Percentiles rank a stretch among this genome's conserved stretches.
phyloP scores from a whole-genome alignment of 2,797 vertebrate species.

The Aselliscus stoliczkanus region DNA sequence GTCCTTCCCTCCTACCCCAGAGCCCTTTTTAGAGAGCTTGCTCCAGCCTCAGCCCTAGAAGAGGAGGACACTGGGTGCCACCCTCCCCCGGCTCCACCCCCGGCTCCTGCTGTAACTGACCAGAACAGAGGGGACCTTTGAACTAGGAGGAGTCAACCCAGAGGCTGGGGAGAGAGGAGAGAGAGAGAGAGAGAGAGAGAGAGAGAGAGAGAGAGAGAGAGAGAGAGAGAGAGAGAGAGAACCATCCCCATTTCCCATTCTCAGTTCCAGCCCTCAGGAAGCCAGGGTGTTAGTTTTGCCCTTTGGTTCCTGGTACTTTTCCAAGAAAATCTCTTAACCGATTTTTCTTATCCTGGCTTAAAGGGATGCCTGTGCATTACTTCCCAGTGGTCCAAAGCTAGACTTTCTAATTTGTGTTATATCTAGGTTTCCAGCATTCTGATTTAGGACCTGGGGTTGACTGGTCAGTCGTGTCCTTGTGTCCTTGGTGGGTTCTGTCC shows the following conservation, averaged over 20 bases:
- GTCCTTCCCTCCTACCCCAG: neutral
- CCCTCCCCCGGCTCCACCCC: accelerated
- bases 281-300: neutral
- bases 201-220: no score
- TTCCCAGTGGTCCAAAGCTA: neutral
- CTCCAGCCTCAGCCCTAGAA: neutral
- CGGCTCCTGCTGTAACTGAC: neutral
- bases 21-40: neutral
- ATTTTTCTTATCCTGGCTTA: neutral
- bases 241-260: accelerated
- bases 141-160: neutral
- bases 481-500: neutral
- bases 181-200: no score
- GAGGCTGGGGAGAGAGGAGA: no score
- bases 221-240: neutral
- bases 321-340: neutral
- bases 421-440: neutral
- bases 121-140: neutral
- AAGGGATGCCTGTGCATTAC: neutral
- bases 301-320: neutral
- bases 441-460: neutral
- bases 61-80: neutral
- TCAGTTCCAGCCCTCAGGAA: neutral
- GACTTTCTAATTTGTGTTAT: neutral
- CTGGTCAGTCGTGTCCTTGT: neutral